These are phyloP conservation scores for Uria lomvia DNA, from an alignment of 2,113 vertebrate genomes.

Conservation along the genomic window DNA sequence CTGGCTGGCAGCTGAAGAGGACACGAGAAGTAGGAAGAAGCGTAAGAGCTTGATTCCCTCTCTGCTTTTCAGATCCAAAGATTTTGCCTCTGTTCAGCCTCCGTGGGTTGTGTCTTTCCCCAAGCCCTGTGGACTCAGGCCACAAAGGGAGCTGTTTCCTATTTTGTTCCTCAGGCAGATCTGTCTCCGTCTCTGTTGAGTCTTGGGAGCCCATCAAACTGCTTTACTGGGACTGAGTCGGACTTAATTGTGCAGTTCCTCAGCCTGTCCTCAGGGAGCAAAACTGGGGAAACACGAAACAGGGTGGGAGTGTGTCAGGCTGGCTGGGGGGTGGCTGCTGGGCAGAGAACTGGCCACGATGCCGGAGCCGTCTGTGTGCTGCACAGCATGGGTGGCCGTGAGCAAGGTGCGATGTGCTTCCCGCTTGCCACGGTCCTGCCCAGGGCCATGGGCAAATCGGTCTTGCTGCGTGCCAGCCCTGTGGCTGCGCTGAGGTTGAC, in stretches of 20 bases:
- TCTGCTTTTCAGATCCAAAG: not conserved
- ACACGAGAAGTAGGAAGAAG: not conserved
- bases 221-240: not conserved
- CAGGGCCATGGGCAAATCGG: not conserved
- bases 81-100: not conserved
- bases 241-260: not conserved
- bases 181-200: not conserved
- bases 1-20: not conserved
- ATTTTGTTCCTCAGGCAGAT: not conserved
- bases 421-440: fast-evolving
- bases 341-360: not conserved
- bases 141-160: not conserved
- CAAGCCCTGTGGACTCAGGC: not conserved
- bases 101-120: no score
- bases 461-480: not conserved
- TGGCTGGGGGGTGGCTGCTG: not conserved
- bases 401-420: not conserved
- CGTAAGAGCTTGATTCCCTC: not conserved
- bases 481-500: not conserved
- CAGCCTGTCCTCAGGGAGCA: not conserved
- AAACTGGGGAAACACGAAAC: not conserved
- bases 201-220: not conserved
- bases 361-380: not conserved
- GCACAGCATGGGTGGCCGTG: fast-evolving
- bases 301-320: not conserved